phyloP scores from a whole-genome alignment of 2,888 invertebrate species.

The Rugalucina vietnamica region DNA sequence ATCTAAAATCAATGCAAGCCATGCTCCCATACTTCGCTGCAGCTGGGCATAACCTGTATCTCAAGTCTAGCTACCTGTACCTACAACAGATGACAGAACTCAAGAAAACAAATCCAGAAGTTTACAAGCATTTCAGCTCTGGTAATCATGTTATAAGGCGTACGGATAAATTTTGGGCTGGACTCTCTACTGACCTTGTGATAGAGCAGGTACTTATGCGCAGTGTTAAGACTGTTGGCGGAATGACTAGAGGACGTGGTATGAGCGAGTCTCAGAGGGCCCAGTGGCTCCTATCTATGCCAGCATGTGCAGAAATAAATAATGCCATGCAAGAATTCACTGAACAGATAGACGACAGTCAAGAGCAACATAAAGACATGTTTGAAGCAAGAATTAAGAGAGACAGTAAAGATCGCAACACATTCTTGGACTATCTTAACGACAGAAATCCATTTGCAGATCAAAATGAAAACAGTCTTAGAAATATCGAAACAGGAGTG shows the following conservation, averaged over 20 bases:
- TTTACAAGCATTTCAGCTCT: constrained; percentile 42
- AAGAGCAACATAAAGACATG: constrained; percentile 41
- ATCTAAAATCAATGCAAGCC: constrained; percentile 27
- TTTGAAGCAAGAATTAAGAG: constrained; percentile 17
- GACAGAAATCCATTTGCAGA: constrained; percentile 9
- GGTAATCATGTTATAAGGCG: constrained; percentile 62
- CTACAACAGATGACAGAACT: constrained; percentile 45
- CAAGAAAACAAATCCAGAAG: constrained; percentile 45
- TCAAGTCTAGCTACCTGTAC: constrained; percentile 50
- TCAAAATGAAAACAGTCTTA: not conserved
- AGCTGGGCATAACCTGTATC: constrained; percentile 62
- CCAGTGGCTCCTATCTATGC: constrained; percentile 55
- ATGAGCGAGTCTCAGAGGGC: constrained; percentile 56
- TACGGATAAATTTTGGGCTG: constrained; percentile 66
- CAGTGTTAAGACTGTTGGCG: constrained; percentile 63
- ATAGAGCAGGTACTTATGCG: constrained; percentile 72
- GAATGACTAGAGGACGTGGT: constrained; percentile 61
- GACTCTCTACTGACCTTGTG: constrained; percentile 66
- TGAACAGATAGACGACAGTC: constrained; percentile 8
- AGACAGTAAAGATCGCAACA: not conserved
- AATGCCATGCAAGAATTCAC: constrained; percentile 53
- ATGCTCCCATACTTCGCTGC: constrained; percentile 63
- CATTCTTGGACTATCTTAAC: no score
- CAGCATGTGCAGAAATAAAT: constrained; percentile 50
- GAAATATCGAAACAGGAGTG: constrained; percentile 24